Evolutionary conservation across 2,113 vertebrate species (phyloP), one percentile per base, ranked within the genome.

Genomic region (Pogonocichla stellata): DNA sequence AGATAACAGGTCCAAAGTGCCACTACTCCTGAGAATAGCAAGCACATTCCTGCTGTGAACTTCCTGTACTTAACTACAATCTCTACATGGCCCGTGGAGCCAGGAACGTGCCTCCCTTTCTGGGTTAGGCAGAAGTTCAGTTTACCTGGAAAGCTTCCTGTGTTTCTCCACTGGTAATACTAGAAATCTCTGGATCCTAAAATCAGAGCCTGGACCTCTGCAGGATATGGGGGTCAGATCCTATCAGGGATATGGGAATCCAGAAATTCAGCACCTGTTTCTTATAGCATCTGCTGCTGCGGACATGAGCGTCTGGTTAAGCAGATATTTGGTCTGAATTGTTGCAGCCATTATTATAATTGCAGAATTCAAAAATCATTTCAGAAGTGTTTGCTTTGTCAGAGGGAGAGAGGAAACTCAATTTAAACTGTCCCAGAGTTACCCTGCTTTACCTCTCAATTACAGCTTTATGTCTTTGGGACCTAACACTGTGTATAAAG

Each of bases 51-150:
- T 3, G 1, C 2, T 29, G 26, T n/a, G 47, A 80, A 22, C 7
- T 31, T 62, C 29, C 40, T 26, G 19, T 20, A 50, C 45, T 57
- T 40, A 38, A 23, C 66, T 34, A 9, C 0, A 0, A 36, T 28
- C 34, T 38, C 43, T 2, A 3, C 9, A 12, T 2, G 12, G 13
- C 20, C 67, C 4, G 2, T 0, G 5, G 51, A 60, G 36, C 43
- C 60, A 64, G 47, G 31, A 36, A 74, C 0, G 0, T 9, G 26
- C 11, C 24, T 53, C 57, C 57, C 8, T 5, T 34, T 36, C 85
- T 36, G 36, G 65, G 7, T 5, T 12, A 43, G 25, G n/a, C 0
- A 47, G 14, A 25, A 38, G 20, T 12, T 42, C 45, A 25, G 53
- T 23, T 70, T 26, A 50, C 9, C 34, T 74, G 34, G 13, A 87